These are phyloP conservation scores for Aradophagus sp. DNA, from an alignment of 1,140 invertebrate genomes.

Conservation along the genomic window DNA sequence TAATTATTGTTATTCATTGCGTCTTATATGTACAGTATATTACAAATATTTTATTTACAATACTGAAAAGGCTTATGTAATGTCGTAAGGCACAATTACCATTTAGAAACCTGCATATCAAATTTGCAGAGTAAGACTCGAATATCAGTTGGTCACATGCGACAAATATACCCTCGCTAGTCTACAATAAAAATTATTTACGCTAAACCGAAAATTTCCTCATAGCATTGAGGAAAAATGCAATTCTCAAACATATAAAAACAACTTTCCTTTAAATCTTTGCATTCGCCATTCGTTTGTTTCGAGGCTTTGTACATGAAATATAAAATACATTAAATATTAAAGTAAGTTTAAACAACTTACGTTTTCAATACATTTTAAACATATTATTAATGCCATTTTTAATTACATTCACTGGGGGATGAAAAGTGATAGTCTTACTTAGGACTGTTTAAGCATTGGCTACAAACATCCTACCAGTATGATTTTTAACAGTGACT, in stretches of 20 bases:
- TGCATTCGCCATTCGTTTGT: conserved; percentile 2
- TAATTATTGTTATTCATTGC: conserved; percentile 23
- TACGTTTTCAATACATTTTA: too few species aligned
- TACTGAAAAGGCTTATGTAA: conserved; percentile 31
- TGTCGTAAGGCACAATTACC: too few species aligned
- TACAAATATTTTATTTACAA: conserved; percentile 44
- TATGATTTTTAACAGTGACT: too few species aligned
- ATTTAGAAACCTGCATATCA: too few species aligned
- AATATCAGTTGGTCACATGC: conserved; percentile 29
- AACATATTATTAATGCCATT: too few species aligned
- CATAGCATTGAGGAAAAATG: conserved; percentile 50
- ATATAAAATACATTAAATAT: conserved; percentile 3
- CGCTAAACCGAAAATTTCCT: conserved; percentile 27
- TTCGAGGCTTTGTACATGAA: background rate
- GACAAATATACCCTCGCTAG: conserved; percentile 31
- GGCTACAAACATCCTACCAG: too few species aligned
- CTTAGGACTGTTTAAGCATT: too few species aligned
- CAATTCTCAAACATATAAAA: conserved; percentile 30
- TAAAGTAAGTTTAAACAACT: too few species aligned
- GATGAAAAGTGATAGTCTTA: too few species aligned
- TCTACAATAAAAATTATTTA: conserved; percentile 35
- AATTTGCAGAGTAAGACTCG: too few species aligned
- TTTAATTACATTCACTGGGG: too few species aligned
- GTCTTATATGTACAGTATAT: conserved; percentile 38
- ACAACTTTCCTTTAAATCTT: too few species aligned